Evolutionary conservation across 2,113 vertebrate genomes (phyloP).

Genomic region (Lamprologus callipterus): DNA sequence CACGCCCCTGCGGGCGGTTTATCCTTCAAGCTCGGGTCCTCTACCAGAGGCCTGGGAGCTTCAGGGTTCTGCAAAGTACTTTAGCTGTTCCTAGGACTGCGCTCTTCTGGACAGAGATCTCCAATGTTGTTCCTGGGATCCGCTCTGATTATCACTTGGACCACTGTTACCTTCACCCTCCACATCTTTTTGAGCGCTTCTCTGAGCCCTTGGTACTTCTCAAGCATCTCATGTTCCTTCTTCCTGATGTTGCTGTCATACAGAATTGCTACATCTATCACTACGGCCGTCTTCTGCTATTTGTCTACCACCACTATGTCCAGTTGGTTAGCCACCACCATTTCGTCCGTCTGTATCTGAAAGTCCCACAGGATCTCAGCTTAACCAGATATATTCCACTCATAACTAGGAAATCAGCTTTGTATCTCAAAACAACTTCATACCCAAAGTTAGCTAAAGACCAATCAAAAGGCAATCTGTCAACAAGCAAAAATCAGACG

Average conservation of each 20-base stretch:
- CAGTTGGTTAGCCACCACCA: neutral
- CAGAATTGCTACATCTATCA: neutral
- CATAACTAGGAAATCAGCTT: neutral
- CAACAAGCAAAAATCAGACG: neutral
- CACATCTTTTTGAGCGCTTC: neutral
- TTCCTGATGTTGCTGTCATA: neutral
- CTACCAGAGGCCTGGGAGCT: neutral
- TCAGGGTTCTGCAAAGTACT: neutral
- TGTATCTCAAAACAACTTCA: neutral
- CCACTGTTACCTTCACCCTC: neutral
- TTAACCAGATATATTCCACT: neutral
- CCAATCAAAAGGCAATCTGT: neutral
- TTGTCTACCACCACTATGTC: neutral
- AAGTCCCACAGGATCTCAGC: neutral
- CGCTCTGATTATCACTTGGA: neutral
- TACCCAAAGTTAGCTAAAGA: neutral
- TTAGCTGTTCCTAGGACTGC: neutral
- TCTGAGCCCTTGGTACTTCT: neutral
- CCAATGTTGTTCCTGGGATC: neutral
- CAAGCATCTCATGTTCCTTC: accelerated
- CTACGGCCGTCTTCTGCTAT: accelerated
- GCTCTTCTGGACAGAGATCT: neutral
- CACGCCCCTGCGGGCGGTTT: neutral
- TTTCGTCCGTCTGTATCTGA: neutral
- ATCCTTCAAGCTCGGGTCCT: neutral